Evolutionary conservation across 64 coral and sea anemone species (phyloP).

Genomic region (Stylophora pistillata): DNA sequence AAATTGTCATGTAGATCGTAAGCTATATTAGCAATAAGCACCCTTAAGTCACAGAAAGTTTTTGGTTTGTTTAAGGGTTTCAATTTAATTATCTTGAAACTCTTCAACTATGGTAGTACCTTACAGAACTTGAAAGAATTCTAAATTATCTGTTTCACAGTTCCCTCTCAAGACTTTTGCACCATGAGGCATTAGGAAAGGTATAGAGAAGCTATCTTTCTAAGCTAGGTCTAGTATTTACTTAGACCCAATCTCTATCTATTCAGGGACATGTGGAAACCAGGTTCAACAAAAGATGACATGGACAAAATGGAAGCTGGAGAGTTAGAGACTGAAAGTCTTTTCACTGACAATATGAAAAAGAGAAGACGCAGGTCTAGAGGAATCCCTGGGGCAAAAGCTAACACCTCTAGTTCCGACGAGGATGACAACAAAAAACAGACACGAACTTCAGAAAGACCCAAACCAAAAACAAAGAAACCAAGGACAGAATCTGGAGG

Average conservation of each 20-base stretch:
- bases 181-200: too few relatives aligned
- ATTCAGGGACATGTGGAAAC: background rate
- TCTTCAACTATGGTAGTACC: too few relatives aligned
- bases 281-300: background rate
- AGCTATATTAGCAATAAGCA: too few relatives aligned
- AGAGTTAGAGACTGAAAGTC: background rate
- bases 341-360: conserved; percentile 5
- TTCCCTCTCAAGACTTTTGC: too few relatives aligned
- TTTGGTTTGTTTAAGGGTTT: too few relatives aligned
- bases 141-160: too few relatives aligned
- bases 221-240: background rate
- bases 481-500: background rate
- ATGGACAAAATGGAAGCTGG: conserved; percentile 7
- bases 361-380: conserved; percentile 26
- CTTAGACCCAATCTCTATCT: background rate
- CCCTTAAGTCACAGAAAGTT: too few relatives aligned
- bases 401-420: background rate
- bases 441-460: background rate
- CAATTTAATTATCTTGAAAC: too few relatives aligned
- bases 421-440: background rate
- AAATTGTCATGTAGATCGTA: too few relatives aligned
- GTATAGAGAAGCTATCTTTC: too few relatives aligned
- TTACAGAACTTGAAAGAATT: too few relatives aligned
- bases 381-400: background rate
- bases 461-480: background rate